A percentile compares a stretch with the other conserved stretches of the same genome.
phyloP scores from a whole-genome alignment of 2,888 invertebrate species.

The Aethes cnicana region DNA sequence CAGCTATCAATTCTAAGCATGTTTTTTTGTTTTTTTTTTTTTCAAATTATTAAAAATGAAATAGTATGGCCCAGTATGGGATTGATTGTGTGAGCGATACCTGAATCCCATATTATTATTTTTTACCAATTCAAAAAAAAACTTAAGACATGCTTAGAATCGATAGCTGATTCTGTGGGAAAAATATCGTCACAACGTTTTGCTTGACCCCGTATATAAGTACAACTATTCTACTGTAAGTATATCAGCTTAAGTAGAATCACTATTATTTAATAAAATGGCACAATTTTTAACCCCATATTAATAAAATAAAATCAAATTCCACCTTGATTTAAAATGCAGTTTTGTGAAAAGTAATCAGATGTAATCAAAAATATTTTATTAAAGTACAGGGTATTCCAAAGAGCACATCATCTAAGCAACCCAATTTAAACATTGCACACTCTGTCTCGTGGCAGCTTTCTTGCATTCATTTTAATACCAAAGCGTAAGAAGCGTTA shows the following conservation, averaged over 20 bases:
- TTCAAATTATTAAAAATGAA: too few relatives aligned
- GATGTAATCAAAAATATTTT: conserved; percentile 1
- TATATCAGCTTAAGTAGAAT: not conserved
- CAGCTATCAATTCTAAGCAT: too few relatives aligned
- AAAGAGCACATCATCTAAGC: conserved; percentile 52
- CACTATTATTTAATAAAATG: not conserved
- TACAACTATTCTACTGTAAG: too few relatives aligned
- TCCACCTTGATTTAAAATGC: not conserved
- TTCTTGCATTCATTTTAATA: conserved; percentile 67
- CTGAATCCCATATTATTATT: too few relatives aligned
- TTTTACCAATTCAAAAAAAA: too few relatives aligned
- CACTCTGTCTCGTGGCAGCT: conserved; percentile 80
- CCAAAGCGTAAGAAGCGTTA: conserved; percentile 66
- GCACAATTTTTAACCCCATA: conserved; percentile 1
- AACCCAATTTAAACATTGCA: conserved; percentile 60
- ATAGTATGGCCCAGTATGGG: too few relatives aligned
- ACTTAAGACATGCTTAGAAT: too few relatives aligned
- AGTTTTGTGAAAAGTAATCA: not conserved
- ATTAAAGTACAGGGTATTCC: conserved; percentile 34
- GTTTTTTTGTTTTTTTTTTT: too few relatives aligned
- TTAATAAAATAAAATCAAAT: conserved; percentile 12
- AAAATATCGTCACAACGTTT: too few relatives aligned
- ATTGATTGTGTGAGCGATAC: too few relatives aligned
- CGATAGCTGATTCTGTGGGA: too few relatives aligned
- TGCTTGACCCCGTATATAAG: too few relatives aligned